A percentile compares a stretch with the other conserved stretches of the same genome.
These are phyloP conservation scores for Luffia ferchaultella DNA, from an alignment of 2,888 invertebrate genomes.

Conservation along the genomic window DNA sequence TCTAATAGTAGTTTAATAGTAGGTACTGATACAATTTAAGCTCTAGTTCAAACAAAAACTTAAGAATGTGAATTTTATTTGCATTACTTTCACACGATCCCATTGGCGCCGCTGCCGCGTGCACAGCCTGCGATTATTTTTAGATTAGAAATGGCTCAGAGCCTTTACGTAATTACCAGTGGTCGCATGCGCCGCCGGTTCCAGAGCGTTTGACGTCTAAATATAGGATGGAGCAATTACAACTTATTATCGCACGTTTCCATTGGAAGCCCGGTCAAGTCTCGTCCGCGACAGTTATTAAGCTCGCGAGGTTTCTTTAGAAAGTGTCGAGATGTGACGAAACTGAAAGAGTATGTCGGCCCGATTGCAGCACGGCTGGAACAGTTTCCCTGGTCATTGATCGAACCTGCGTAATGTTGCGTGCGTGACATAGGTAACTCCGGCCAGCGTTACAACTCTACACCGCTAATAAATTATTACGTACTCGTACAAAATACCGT, in stretches of 20 bases:
- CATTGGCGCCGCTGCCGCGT: constrained; percentile 58
- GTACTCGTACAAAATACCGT: constrained; percentile 34
- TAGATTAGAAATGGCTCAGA: constrained; percentile 67
- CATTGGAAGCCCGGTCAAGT: constrained; percentile 49
- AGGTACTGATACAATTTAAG: background rate
- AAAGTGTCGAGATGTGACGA: constrained; percentile 59
- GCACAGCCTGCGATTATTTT: constrained; percentile 63
- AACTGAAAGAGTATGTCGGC: constrained; percentile 45
- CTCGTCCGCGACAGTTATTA: constrained; percentile 37
- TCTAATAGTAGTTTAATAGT: background rate
- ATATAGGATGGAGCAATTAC: constrained; percentile 62
- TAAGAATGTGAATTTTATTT: constrained; percentile 19
- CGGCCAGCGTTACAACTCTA: no score
- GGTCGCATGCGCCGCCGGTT: constrained; percentile 58
- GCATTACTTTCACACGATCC: constrained; percentile 60
- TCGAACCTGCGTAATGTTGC: constrained; percentile 38
- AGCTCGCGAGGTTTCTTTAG: constrained; percentile 61
- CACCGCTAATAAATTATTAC: constrained; percentile 24
- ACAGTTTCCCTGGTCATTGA: background rate
- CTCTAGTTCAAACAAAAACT: background rate
- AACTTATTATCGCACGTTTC: constrained; percentile 63
- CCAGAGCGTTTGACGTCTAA: constrained; percentile 57
- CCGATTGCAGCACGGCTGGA: constrained; percentile 38
- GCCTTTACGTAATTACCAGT: constrained; percentile 65
- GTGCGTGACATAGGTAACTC: constrained; percentile 47